Evolutionary conservation across 2,797 vertebrate genomes (phyloP), one percentile per base, ranked within the genome.

Genomic region (Propithecus deckenii): DNA sequence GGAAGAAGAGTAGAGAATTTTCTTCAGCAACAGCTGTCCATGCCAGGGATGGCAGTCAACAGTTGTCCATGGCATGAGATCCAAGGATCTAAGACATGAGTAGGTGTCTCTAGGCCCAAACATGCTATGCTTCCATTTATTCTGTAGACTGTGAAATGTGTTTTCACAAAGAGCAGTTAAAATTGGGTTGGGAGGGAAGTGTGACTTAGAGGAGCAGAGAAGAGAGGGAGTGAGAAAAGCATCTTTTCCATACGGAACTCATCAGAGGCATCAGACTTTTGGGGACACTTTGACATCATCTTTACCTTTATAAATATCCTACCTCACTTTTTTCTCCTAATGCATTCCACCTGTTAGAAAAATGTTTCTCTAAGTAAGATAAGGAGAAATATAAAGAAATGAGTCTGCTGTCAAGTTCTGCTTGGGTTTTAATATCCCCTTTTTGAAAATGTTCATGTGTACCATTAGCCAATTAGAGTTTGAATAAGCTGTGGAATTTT

Each of bases 261-360:
- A 91, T 78, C n/a, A 89, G 80, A 80, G 20, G 6, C 28, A 35
- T 65, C 15, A 46, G 63, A 78, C 17, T 72, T 91, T 20, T n/a
- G 38, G 25, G 41, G 17, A 86, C 32, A 35, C 20, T 92, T n/a
- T 32, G 52, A 84, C 86, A 59, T 80, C 78, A 35, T 63, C 23
- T 80, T 84, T 76, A 91, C 48, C 35, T 90, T 69, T 89, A 48
- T 69, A 84, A 94, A 93, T 76, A 80, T 32, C 25, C 32, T 89
- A 43, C 5, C 23, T 72, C 0, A 10, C 28, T 84, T 91, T 75
- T n/a, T 18, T 2, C n/a, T 87, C 2, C 18, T 65, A 30, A 84
- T 80, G 9, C 46, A 12, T 92, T 88, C 74, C 55, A 95, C 28
- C 80, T 86, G 41, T 89, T 91, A 71, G 43, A 28, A 67, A 69